Conservation (phyloP, 2,113 vertebrate species). For the Leuciscus idus region DNA sequence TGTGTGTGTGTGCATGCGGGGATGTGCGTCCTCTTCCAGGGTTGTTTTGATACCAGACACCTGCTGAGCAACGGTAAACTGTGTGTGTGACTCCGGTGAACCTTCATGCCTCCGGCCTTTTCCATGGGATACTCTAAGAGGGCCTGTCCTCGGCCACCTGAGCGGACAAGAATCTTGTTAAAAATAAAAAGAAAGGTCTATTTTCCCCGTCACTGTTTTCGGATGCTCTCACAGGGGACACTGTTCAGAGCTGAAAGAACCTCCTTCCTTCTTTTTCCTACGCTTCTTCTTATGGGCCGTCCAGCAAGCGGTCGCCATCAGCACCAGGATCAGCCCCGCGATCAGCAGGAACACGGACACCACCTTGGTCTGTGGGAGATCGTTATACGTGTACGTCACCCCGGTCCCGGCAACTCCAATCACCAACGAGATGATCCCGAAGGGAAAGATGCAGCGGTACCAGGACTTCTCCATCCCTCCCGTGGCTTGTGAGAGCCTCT, state of each 20-base stretch:
- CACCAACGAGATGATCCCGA: constrained; percentile 88
- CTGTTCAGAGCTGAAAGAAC: constrained; percentile 78
- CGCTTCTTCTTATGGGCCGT: constrained; percentile 79
- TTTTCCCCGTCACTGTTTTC: background rate
- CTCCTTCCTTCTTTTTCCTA: constrained; percentile 77
- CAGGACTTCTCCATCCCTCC: constrained; percentile 90
- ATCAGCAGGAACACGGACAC: constrained; percentile 83
- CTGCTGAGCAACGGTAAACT: constrained; percentile 67
- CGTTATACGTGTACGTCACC: constrained; percentile 89
- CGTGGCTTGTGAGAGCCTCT: constrained; percentile 86
- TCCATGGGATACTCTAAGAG: constrained; percentile 51
- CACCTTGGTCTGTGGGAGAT: constrained; percentile 87
- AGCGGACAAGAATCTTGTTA: constrained; percentile 30
- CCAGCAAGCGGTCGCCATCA: constrained; percentile 86
- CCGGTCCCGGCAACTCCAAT: constrained; percentile 84
- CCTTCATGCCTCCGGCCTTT: constrained; percentile 34
- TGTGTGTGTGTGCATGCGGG: constrained; percentile 48
- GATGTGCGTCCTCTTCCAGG: constrained; percentile 59
- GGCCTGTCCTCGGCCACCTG: constrained; percentile 14
- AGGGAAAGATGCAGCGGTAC: constrained; percentile 91
- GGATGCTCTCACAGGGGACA: constrained; percentile 79
- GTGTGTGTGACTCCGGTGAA: constrained; percentile 15
- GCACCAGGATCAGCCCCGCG: constrained; percentile 79
- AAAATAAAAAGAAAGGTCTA: background rate
- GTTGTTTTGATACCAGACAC: constrained; percentile 79